Base-by-base conservation (phyloP, 2,113 vertebrate genomes). In the Rana temporaria region DNA sequence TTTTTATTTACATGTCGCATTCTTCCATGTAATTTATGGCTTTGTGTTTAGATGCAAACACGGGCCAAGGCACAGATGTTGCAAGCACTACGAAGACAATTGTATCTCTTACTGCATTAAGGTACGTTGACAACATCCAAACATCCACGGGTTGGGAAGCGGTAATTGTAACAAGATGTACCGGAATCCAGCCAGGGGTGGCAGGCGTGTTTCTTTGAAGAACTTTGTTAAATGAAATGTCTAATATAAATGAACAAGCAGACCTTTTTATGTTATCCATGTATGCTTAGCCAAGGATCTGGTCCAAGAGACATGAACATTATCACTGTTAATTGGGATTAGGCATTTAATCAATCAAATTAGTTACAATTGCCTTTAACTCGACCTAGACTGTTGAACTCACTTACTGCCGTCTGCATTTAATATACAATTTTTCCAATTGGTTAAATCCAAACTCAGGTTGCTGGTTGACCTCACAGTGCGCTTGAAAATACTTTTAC, bases 81-180 rank as follows among this genome's bases (percentile, higher is more conserved):
- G 98, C 90, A 99, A 96, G 90, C 98, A 99, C 91, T 95, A 98
- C 81, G 94, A 97, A 85, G 98, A 99, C 92, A 99, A 98, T 90
- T 99, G 98, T 90, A 95, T 99, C 84, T 96, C 97, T 65, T 99
- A 99, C 84, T 98, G 97, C 88, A 87, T 99, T 90, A 99, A 99
- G 95, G 98, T 99, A 92, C 95, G 95, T 93, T 17, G 48, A 32
- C 7, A 18, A 56, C 55, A 38, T 72, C 79, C 57, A 53, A 65
- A 24, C 60, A 22, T 56, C 6, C 57, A 16, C 19, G 52, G 60
- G 65, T 52, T 65, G n/a, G 30, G 15, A 20, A 48, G 56, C 52
- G 1, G 53, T 67, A 66, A 67, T 78, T 22, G 24, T 22, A 57
- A 19, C 60, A 52, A 57, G 79, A 71, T 81, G 68, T 64, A 30